These are phyloP conservation scores for Drosophila sucinea DNA, from an alignment of 1,140 invertebrate species.

Conservation along the genomic window DNA sequence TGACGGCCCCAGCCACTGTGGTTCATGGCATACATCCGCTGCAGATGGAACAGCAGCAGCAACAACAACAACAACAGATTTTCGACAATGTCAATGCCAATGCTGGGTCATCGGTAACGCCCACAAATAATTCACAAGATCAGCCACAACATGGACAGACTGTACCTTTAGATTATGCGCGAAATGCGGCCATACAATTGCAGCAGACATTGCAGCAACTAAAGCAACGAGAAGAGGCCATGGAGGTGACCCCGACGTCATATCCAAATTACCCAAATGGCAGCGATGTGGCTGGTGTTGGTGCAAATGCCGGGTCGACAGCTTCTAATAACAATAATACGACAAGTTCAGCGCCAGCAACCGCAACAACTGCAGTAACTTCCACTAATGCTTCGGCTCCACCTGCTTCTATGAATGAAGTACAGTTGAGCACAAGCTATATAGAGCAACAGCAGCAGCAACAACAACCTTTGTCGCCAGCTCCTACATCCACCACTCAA, in stretches of 20 bases:
- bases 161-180: conserved; percentile 72
- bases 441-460: conserved; percentile 60
- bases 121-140: conserved; percentile 31
- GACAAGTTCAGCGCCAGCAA: conserved; percentile 18
- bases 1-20: conserved; percentile 75
- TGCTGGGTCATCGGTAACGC: conserved; percentile 46
- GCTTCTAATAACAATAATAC: conserved; percentile 43
- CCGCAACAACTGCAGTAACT: conserved; percentile 16
- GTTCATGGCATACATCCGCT: conserved; percentile 79
- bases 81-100: conserved; percentile 71
- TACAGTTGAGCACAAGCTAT: conserved; percentile 58
- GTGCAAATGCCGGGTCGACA: conserved; percentile 28
- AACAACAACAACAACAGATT: conserved; percentile 62
- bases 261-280: conserved; percentile 69
- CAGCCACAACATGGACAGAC: conserved; percentile 54
- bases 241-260: conserved; percentile 42
- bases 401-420: conserved; percentile 37
- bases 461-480: conserved; percentile 56
- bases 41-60: conserved; percentile 58
- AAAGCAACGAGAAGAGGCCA: conserved; percentile 73
- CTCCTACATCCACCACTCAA: conserved; percentile 49
- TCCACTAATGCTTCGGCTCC: conserved; percentile 3
- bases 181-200: conserved; percentile 71
- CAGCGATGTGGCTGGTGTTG: conserved; percentile 36
- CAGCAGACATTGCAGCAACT: conserved; percentile 75